Evolutionary conservation across 2,888 invertebrate genomes (phyloP), one percentile per base, ranked within the genome.

Genomic region (Lissocephala sabroskyi): DNA sequence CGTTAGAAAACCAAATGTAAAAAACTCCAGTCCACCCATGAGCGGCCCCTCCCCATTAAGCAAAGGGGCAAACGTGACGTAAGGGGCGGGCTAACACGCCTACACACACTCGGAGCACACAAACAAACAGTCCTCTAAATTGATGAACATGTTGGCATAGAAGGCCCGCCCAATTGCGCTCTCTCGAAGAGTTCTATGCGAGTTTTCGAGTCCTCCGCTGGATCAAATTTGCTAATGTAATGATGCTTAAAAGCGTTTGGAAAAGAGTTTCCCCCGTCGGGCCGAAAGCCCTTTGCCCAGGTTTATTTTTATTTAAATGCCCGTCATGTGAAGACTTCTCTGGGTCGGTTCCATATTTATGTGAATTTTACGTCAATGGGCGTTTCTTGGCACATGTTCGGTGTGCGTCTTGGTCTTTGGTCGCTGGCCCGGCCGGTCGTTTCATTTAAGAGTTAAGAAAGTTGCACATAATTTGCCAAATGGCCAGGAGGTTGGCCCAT

Each of bases 231-330:
- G 76, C 76, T 71, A 71, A 71, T 71, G 79, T 78, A 71, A 71
- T 71, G 79, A 78, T 67, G 76, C 70, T 71, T 75, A 78, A 71
- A 71, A 78, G 79, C 71, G 76, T 78, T 76, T 74, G 78, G 14
- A 2, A 77, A 77, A 77, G 68, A 62, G 74, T 68, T 68, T 59
- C 57, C 46, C 47, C n/a, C n/a, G n/a, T n/a, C n/a, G n/a, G n/a
- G n/a, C n/a, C n/a, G n/a, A n/a, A n/a, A n/a, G 42, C 55, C 63
- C 63, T 64, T 74, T 65, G 59, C 62, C n/a, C 66, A 70, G 70
- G 75, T 77, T 68, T 68, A 77, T 77, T 68, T 77, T 74, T 74
- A 68, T 68, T 68, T 74, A 74, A 74, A 68, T 77, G 70, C 62
- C 62, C 23, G 3, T 7, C 23, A 23, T 23, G 23, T 23, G 23